Conservation (phyloP, 2,113 vertebrate genomes). For the Ivindomyrus marchei region DNA sequence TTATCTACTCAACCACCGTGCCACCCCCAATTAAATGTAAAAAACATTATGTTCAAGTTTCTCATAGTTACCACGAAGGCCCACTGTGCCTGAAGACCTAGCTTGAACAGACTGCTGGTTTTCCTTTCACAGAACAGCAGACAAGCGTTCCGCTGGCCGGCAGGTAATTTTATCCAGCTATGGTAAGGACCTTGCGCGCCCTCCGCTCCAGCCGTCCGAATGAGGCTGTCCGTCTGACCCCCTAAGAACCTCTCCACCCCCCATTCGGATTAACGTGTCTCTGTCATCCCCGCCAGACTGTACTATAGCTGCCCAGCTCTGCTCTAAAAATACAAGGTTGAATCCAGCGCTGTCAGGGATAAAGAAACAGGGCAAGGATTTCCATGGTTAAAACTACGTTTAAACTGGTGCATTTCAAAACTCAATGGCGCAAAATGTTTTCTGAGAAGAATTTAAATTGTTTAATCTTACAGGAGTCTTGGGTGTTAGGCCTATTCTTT, state of each 20-base stretch:
- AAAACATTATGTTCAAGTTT: conserved; percentile 9
- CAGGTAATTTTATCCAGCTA: not conserved
- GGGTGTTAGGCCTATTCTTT: not conserved
- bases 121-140: not conserved
- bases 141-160: not conserved
- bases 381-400: conserved; percentile 20
- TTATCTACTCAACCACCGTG: not conserved
- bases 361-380: conserved; percentile 33
- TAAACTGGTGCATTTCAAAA: not conserved
- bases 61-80: not conserved
- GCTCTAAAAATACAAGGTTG: conserved; percentile 28
- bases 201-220: not conserved
- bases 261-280: conserved; percentile 24
- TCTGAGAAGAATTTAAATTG: not conserved
- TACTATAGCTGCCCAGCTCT: conserved; percentile 12
- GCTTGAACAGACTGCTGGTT: not conserved
- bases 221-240: conserved; percentile 15
- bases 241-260: conserved; percentile 25
- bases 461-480: not conserved
- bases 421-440: not conserved
- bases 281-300: not conserved
- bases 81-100: not conserved
- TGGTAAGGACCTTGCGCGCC: not conserved
- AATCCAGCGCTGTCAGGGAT: conserved; percentile 16
- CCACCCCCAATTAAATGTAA: not conserved